These are phyloP conservation scores for Arrhamphus sclerolepis DNA, from an alignment of 2,797 vertebrate genomes.

Conservation along the genomic window DNA sequence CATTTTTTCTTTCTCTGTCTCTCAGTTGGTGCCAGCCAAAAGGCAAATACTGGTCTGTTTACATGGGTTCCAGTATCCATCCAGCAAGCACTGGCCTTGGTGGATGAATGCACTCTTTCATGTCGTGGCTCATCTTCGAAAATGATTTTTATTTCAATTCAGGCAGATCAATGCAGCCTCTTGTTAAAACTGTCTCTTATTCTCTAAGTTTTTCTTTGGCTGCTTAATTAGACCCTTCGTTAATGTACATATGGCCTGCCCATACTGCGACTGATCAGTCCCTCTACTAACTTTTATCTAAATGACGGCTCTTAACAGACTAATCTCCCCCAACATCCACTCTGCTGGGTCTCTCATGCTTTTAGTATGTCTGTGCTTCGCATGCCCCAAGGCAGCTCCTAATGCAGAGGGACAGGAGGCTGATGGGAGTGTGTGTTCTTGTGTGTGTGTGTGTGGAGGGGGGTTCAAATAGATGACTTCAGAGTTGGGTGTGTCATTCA, in stretches of 20 bases:
- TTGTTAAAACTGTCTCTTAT: too few relatives aligned
- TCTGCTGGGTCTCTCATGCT: constrained; percentile 40
- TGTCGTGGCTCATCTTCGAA: too few relatives aligned
- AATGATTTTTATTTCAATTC: too few relatives aligned
- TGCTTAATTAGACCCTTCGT: neutral
- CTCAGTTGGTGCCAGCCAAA: too few relatives aligned
- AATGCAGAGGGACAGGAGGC: constrained; percentile 76
- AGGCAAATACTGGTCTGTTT: too few relatives aligned
- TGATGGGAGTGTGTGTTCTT: constrained; percentile 41
- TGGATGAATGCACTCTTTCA: too few relatives aligned
- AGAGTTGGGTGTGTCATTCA: constrained; percentile 49
- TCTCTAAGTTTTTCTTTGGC: too few relatives aligned
- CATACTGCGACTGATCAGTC: constrained; percentile 34
- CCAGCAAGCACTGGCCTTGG: too few relatives aligned
- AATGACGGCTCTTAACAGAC: constrained; percentile 77
- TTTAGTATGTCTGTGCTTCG: constrained; percentile 48
- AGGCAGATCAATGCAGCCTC: too few relatives aligned
- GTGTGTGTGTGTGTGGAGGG: constrained; percentile 12
- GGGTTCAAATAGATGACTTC: constrained; percentile 34
- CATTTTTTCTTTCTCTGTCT: too few relatives aligned
- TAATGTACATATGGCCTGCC: neutral
- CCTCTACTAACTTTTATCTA: constrained; percentile 75
- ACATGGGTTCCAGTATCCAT: too few relatives aligned
- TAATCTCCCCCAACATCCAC: constrained; percentile 38
- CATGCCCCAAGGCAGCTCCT: constrained; percentile 77